Evolutionary conservation across 2,113 vertebrate genomes (phyloP).

Genomic region (Boleophthalmus pectinirostris): DNA sequence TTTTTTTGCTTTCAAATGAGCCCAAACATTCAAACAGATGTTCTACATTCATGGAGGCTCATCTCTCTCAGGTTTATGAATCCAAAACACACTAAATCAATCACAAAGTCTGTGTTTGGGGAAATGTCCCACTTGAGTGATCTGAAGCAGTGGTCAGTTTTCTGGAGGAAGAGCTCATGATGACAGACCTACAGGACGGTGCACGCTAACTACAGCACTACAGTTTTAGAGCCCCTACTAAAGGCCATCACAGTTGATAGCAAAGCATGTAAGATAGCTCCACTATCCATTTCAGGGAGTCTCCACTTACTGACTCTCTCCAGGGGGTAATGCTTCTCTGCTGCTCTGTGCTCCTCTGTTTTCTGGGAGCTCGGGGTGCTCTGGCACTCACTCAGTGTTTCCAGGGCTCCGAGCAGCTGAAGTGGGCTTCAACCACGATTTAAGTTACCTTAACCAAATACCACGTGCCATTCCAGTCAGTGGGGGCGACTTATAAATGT

Average conservation of each 20-base stretch:
- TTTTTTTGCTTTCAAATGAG: background rate
- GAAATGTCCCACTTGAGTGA: conserved; percentile 6
- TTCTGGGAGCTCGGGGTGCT: conserved; percentile 24
- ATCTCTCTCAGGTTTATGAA: background rate
- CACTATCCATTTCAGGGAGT: conserved; percentile 54
- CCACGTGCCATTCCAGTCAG: conserved; percentile 32
- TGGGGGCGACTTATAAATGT: conserved; percentile 31
- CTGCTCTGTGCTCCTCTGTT: conserved; percentile 15
- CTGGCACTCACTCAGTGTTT: conserved; percentile 30
- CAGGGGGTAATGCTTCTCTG: conserved; percentile 41
- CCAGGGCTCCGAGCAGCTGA: conserved; percentile 38
- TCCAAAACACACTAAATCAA: conserved; percentile 16
- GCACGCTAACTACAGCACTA: conserved; percentile 26
- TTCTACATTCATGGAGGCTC: conserved; percentile 4
- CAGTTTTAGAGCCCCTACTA: conserved; percentile 24
- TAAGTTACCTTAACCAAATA: conserved; percentile 38
- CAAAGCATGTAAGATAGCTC: conserved; percentile 44
- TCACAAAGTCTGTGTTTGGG: conserved; percentile 4
- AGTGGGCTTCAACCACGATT: conserved; percentile 38
- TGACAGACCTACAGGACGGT: background rate
- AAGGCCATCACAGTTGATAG: conserved; percentile 17
- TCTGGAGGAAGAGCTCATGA: conserved; percentile 5
- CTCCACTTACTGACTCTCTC: conserved; percentile 59
- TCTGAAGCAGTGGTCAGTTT: background rate
- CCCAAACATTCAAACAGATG: conserved; percentile 10